Base-by-base conservation (phyloP, 2,113 vertebrate species). In the Pholis gunnellus region DNA sequence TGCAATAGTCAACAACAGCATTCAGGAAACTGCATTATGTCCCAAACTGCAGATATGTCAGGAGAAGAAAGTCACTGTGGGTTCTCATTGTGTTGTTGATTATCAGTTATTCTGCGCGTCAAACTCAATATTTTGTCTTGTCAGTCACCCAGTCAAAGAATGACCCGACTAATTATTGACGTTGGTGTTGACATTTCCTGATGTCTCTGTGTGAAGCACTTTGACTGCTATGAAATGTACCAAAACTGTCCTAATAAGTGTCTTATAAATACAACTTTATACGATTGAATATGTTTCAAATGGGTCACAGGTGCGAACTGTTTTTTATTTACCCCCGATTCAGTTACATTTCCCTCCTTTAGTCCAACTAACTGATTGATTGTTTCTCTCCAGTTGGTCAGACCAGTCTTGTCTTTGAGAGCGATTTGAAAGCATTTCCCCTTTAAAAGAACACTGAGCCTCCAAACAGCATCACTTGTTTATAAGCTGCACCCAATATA, bases 51-150 rank as follows among this genome's bases (percentile, higher is more conserved):
- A 50, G 40, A 73, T 74, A 73, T 72, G 42, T 57, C 73, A 83
- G 17, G 38, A 65, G 22, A 87, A 80, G 65, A 60, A 71, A 88
- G 75, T 82, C 83, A 59, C 56, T 72, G 75, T 14, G 9, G 27
- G 42, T 31, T 74, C 76, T 88, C 68, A 85, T 90, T 89, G 88
- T 70, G 74, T 31, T 61, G 69, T 1, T 92, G 79, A 88, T 91
- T 72, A 89, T 87, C 77, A 83, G 77, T 75, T 86, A 83, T 71
- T 86, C 73, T 63, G 72, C 72, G 57, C 72, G 84, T 87, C 90
- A 90, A 81, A 70, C 60, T 77, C 79, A 74, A 88, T 90, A 64
- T 59, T 25, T 27, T 64, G 56, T 75, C 60, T 75, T 83, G 85
- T 89, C 85, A 87, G 85, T 91, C 78, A 91, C 9, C 18, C 63